phyloP scores from a whole-genome alignment of 2,888 invertebrate genomes.

The Melipona beecheii region DNA sequence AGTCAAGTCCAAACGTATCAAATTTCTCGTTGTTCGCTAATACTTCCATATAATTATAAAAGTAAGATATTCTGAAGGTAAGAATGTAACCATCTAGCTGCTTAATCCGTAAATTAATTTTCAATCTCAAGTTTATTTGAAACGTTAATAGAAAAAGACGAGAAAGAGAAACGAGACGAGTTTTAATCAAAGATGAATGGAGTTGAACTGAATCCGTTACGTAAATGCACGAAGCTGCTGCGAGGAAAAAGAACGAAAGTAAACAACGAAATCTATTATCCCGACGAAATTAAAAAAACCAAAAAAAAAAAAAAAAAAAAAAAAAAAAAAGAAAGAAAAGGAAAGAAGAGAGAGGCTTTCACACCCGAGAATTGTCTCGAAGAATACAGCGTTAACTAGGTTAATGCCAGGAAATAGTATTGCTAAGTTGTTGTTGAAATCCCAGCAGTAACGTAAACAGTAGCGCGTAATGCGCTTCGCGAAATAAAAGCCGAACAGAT shows the following conservation, averaged over 20 bases:
- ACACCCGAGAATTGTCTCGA: constrained; percentile 8
- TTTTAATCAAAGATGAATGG: not conserved
- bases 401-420: constrained; percentile 43
- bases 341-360: not conserved
- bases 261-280: constrained; percentile 3
- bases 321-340: no score
- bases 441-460: constrained; percentile 33
- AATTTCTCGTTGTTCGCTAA: no score
- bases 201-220: not conserved
- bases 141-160: not conserved
- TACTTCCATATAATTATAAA: no score
- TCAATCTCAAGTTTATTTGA: not conserved
- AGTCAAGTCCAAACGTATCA: no score
- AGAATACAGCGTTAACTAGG: constrained; percentile 37
- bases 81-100: no score
- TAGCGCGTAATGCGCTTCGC: constrained; percentile 5
- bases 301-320: not conserved
- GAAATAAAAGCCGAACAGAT: constrained; percentile 32
- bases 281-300: not conserved
- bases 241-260: not conserved
- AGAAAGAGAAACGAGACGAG: not conserved
- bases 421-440: constrained; percentile 44
- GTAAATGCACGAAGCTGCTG: not conserved
- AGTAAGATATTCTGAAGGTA: no score
- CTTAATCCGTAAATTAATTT: no score